Conservation (phyloP, 37 sponge, comb jelly and placozoan genomes). For the Ianthella basta region DNA sequence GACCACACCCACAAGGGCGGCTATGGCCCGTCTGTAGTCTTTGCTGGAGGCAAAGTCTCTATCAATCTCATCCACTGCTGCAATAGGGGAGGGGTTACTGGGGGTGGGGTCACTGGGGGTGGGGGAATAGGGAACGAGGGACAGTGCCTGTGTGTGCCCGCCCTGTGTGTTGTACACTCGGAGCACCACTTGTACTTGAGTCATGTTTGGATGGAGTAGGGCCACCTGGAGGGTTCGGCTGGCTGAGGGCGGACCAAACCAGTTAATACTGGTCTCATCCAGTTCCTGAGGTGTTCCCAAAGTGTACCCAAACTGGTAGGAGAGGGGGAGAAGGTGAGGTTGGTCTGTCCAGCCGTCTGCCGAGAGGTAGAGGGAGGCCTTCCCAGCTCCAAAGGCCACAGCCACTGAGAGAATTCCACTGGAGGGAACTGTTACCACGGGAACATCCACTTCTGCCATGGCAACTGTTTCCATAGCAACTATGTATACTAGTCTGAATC, state of each 20-base stretch:
- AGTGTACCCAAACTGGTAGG: constrained; percentile 58
- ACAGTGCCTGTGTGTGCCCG: background rate
- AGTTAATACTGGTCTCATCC: constrained; percentile 16
- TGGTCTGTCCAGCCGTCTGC: constrained; percentile 57
- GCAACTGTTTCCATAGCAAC: background rate
- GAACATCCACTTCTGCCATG: background rate
- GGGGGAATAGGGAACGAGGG: background rate
- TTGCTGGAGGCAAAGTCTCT: background rate
- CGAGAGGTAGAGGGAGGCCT: background rate
- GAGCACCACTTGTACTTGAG: constrained; percentile 10
- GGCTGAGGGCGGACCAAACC: constrained; percentile 22
- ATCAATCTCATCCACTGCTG: no score
- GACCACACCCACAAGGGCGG: background rate
- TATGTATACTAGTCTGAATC: background rate
- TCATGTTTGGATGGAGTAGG: background rate
- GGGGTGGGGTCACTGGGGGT: background rate
- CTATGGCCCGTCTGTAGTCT: background rate
- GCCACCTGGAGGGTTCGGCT: background rate
- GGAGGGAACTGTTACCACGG: background rate
- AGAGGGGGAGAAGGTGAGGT: constrained; percentile 35
- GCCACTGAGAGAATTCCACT: background rate
- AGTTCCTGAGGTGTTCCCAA: background rate
- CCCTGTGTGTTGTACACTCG: constrained; percentile 47
- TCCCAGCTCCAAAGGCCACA: background rate
- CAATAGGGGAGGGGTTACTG: background rate